phyloP scores from a whole-genome alignment of 1,140 invertebrate species.

The Subanguina moxae region DNA sequence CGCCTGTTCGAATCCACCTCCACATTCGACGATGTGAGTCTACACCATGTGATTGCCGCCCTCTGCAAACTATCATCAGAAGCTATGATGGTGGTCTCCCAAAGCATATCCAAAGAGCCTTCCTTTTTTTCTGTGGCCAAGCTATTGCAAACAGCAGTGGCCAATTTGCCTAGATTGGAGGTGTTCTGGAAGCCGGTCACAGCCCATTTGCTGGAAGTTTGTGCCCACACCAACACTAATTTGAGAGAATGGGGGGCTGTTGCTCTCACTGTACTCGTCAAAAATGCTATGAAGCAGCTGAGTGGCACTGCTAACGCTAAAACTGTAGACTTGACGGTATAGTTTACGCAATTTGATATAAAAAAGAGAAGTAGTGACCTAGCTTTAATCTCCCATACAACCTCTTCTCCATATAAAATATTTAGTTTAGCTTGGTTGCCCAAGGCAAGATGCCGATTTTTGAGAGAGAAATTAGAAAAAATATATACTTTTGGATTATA shows the following conservation, averaged over 20 bases:
- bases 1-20: slow-evolving; percentile 47
- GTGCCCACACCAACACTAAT: slow-evolving; percentile 85
- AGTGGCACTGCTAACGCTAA: slow-evolving; percentile 7
- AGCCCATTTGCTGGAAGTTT: slow-evolving; percentile 88
- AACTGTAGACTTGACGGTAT: slow-evolving; percentile 13
- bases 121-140: slow-evolving; percentile 95
- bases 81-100: slow-evolving; percentile 77
- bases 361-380: neutral
- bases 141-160: slow-evolving; percentile 86
- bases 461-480: too few species aligned
- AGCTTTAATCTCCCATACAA: slow-evolving; percentile 9
- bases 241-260: slow-evolving; percentile 97
- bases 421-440: too few species aligned
- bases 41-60: slow-evolving; percentile 93
- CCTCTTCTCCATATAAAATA: too few species aligned
- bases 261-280: slow-evolving; percentile 87
- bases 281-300: slow-evolving; percentile 66
- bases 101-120: slow-evolving; percentile 76
- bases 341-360: neutral
- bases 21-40: slow-evolving; percentile 78
- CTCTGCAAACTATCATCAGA: slow-evolving; percentile 91
- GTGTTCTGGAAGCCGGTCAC: slow-evolving; percentile 93
- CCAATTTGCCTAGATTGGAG: slow-evolving; percentile 86
- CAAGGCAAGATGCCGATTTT: too few species aligned
- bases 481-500: too few species aligned